Percentiles rank a stretch among this genome's conserved stretches.
Evolutionary conservation across 2,797 vertebrate genomes (phyloP).

Genomic region (Neosilurus mollespiculum): DNA sequence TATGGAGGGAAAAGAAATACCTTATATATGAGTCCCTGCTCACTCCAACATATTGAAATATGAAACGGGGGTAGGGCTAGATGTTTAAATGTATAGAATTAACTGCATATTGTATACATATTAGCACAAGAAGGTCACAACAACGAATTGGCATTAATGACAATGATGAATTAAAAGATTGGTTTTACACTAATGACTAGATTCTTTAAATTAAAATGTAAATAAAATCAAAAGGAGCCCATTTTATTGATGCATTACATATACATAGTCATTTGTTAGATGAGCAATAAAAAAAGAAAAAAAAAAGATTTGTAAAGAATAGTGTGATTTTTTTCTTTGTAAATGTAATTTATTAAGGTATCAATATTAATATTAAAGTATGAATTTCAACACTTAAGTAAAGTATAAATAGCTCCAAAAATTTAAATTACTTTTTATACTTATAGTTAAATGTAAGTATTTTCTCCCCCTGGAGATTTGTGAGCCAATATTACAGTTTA

Average conservation of each 20-base stretch:
- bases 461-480: neutral
- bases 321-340: neutral
- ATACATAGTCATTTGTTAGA: neutral
- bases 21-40: neutral
- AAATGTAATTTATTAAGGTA: neutral
- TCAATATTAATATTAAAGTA: neutral
- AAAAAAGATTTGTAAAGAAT: neutral
- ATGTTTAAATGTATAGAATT: neutral
- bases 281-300: neutral
- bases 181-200: neutral
- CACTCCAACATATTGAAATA: neutral
- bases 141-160: neutral
- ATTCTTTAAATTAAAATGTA: neutral
- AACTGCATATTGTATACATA: neutral
- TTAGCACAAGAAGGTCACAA: neutral
- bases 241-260: neutral
- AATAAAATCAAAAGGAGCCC: neutral
- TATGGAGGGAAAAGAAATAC: too few species aligned
- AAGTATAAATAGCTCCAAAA: neutral
- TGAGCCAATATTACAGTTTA: neutral
- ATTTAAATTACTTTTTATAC: too few species aligned
- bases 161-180: too few species aligned
- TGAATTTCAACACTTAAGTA: neutral
- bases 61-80: neutral
- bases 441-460: neutral